Evolutionary conservation across 2,888 invertebrate genomes (phyloP).

Genomic region (Synanthedon myopaeformis): DNA sequence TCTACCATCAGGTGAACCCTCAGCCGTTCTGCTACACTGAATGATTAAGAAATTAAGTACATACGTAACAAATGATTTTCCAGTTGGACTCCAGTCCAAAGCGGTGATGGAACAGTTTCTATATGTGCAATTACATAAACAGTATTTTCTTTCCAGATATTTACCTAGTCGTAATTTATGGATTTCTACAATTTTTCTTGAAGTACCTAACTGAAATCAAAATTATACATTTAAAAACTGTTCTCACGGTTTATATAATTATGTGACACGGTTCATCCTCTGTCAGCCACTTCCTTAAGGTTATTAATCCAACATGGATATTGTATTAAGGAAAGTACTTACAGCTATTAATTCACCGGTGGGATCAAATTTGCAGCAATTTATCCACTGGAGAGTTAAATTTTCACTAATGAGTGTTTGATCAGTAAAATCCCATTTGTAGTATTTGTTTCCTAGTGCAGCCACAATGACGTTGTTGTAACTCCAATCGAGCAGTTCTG

Average conservation of each 20-base stretch:
- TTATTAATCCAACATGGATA: too few species aligned
- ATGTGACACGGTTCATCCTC: too few species aligned
- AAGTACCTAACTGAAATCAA: conserved; percentile 40
- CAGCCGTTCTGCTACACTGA: background rate
- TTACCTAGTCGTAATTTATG: conserved; percentile 35
- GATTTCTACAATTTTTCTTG: conserved; percentile 27
- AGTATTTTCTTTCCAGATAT: conserved; percentile 15
- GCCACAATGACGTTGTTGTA: conserved; percentile 49
- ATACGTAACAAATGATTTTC: conserved; percentile 48
- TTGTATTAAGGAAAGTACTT: conserved; percentile 10
- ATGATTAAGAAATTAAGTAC: conserved; percentile 4
- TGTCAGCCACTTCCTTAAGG: too few species aligned
- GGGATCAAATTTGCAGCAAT: conserved; percentile 55
- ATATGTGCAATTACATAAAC: conserved; percentile 17
- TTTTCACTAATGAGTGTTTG: conserved; percentile 43
- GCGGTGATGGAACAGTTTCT: conserved; percentile 38
- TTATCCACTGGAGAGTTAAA: conserved; percentile 21
- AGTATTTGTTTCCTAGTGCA: conserved; percentile 44
- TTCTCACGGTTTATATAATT: too few species aligned
- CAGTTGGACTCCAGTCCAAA: conserved; percentile 58
- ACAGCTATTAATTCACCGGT: conserved; percentile 40
- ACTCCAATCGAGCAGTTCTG: conserved; percentile 59
- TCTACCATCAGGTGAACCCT: too few species aligned
- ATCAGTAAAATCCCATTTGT: conserved; percentile 54
- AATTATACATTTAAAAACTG: background rate